phyloP scores from a whole-genome alignment of 2,797 vertebrate genomes.

The Cossypha polioptera region DNA sequence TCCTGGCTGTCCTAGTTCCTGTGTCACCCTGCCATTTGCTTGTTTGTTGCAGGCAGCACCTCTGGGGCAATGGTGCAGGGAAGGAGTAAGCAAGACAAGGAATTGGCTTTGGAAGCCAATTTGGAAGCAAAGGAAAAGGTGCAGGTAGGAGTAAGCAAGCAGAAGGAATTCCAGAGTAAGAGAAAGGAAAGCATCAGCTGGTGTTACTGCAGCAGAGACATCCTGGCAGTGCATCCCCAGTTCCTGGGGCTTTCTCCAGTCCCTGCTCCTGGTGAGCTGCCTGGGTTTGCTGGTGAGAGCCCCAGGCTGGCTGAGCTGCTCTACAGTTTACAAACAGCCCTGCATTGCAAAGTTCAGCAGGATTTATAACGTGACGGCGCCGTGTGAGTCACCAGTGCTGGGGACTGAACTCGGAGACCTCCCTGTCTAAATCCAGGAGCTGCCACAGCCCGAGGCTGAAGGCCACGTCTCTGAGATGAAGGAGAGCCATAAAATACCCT shows the following conservation, averaged over 20 bases:
- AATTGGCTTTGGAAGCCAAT: neutral
- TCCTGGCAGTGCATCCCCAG: accelerated
- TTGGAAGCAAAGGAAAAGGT: neutral
- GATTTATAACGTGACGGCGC: neutral
- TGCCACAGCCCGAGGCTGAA: neutral
- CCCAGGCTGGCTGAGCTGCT: neutral
- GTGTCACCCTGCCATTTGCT: neutral
- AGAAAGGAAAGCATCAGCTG: neutral
- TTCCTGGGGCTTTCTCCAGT: neutral
- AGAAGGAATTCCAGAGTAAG: neutral
- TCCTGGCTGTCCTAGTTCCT: neutral
- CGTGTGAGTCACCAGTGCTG: slow-evolving; percentile 4
- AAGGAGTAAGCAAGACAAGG: neutral
- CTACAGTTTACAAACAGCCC: neutral
- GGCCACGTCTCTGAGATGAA: neutral
- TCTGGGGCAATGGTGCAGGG: neutral
- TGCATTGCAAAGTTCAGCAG: neutral
- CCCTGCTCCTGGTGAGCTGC: neutral
- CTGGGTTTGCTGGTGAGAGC: neutral
- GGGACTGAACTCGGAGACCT: neutral
- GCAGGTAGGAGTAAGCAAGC: neutral
- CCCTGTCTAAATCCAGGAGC: neutral
- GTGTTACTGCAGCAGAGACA: neutral
- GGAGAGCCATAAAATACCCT: neutral
- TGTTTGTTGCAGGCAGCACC: neutral